Evolutionary conservation across 2,113 vertebrate genomes (phyloP).

Genomic region (Oophaga pumilio): DNA sequence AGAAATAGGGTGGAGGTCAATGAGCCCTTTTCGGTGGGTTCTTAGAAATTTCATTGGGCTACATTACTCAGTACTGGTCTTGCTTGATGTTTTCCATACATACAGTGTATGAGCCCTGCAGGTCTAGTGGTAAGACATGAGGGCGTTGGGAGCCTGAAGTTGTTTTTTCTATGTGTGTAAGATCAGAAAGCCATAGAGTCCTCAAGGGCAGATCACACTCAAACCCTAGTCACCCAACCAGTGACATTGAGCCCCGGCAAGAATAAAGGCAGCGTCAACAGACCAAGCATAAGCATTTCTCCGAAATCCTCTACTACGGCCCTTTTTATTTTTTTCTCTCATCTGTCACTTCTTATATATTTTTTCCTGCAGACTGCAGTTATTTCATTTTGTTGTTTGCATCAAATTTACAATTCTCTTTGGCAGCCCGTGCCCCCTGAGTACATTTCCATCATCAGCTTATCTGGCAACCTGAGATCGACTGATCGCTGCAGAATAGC

Average conservation of each 20-base stretch:
- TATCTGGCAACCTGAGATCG: constrained; percentile 47
- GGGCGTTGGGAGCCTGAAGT: neutral
- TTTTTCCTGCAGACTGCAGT: constrained; percentile 39
- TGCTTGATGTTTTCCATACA: neutral
- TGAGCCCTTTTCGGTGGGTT: neutral
- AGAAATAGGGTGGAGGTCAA: too few relatives aligned
- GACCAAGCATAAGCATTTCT: neutral
- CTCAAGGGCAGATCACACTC: neutral
- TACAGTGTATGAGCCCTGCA: neutral
- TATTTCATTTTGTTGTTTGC: constrained; percentile 55
- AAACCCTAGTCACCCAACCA: neutral
- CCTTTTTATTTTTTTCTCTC: constrained; percentile 7
- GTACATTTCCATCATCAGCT: constrained; percentile 55
- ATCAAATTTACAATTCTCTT: constrained; percentile 56
- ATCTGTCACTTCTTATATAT: constrained; percentile 45
- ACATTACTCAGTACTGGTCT: neutral
- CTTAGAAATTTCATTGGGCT: neutral
- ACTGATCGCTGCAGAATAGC: constrained; percentile 42
- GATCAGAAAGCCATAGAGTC: neutral
- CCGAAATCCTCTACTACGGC: neutral
- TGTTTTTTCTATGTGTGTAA: neutral
- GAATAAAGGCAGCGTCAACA: neutral
- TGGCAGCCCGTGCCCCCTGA: constrained; percentile 44
- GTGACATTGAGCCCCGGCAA: neutral
- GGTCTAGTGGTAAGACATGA: neutral